Conservation (phyloP, 2,888 invertebrate species). For the Spilarctia lutea region DNA sequence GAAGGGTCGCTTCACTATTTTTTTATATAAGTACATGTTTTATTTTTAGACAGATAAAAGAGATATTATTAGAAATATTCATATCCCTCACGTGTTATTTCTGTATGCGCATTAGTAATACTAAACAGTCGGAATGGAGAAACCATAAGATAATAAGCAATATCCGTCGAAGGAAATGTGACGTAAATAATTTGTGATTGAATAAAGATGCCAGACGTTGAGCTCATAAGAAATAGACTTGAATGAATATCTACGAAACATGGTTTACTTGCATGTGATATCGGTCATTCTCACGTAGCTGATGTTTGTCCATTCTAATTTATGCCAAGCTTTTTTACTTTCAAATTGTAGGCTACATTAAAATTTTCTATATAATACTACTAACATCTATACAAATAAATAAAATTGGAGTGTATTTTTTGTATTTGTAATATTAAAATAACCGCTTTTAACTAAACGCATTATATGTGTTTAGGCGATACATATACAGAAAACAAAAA, state of each 20-base stretch:
- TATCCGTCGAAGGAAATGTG: not conserved
- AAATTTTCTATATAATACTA: too few relatives aligned
- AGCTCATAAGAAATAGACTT: not conserved
- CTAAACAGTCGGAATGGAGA: not conserved
- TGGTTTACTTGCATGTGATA: not conserved
- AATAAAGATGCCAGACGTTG: not conserved
- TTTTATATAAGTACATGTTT: not conserved
- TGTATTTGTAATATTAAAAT: too few relatives aligned
- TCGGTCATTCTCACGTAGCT: too few relatives aligned
- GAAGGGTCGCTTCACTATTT: not conserved
- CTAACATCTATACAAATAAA: too few relatives aligned
- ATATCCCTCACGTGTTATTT: not conserved
- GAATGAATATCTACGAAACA: not conserved
- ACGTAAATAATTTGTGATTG: not conserved
- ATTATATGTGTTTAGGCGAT: too few relatives aligned
- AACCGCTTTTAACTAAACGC: too few relatives aligned
- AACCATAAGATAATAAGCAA: not conserved
- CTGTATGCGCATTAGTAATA: not conserved
- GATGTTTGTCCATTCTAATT: too few relatives aligned
- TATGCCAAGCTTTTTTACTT: too few relatives aligned
- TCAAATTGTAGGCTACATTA: too few relatives aligned
- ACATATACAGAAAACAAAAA: too few relatives aligned
- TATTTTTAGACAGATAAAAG: not conserved
- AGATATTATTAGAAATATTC: not conserved
- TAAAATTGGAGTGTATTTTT: too few relatives aligned